These are phyloP conservation scores for Chrysogorgia sp. DNA, from an alignment of 92 coral and sea anemone genomes.

Conservation along the genomic window DNA sequence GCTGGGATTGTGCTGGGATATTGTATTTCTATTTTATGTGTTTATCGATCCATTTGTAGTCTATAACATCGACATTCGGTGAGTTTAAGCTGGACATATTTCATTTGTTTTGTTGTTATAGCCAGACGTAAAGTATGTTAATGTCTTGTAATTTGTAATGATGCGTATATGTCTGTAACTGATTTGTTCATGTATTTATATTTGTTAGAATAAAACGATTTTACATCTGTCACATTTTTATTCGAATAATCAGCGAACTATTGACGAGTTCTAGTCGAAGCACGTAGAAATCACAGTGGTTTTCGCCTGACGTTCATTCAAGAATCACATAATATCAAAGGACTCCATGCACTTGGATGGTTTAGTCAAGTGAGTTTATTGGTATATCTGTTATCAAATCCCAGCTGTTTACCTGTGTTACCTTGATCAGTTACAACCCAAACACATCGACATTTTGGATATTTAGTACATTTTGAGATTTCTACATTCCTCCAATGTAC, in stretches of 20 bases:
- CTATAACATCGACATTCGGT: too few species aligned
- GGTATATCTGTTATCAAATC: background rate
- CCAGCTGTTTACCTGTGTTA: background rate
- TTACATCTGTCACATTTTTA: background rate
- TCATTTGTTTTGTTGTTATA: too few species aligned
- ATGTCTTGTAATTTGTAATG: too few species aligned
- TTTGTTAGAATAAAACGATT: too few species aligned
- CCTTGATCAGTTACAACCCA: background rate
- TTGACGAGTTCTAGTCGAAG: background rate
- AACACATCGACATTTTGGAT: background rate
- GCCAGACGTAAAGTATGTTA: too few species aligned
- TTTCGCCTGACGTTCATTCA: background rate
- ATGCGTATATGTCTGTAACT: too few species aligned
- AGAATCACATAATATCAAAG: background rate
- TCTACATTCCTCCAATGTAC: background rate
- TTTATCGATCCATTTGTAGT: too few species aligned
- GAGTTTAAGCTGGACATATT: too few species aligned
- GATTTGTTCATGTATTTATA: too few species aligned
- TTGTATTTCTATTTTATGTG: too few species aligned
- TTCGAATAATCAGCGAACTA: conserved; percentile 25
- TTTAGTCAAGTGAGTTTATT: background rate
- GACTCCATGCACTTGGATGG: too few species aligned
- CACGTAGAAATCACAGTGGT: background rate
- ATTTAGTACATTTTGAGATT: background rate
- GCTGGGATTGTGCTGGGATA: too few species aligned